phyloP scores from a whole-genome alignment of 2,888 invertebrate species.

The Halictus ligatus region DNA sequence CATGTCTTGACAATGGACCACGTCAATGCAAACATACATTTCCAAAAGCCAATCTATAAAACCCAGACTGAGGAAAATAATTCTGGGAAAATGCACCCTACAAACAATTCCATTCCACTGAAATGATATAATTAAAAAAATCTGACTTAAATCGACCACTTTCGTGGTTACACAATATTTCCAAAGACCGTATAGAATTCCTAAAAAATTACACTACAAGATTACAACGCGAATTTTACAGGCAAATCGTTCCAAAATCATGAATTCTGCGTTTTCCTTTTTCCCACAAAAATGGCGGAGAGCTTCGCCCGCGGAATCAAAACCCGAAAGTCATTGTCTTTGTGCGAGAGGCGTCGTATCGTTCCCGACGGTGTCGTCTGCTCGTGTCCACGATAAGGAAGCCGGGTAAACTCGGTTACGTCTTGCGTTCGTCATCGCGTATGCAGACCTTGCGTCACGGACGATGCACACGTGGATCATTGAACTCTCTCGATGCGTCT shows the following conservation, averaged over 20 bases:
- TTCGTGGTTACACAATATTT: not conserved
- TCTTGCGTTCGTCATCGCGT: constrained; percentile 23
- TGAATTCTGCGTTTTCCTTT: not conserved
- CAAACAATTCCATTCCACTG: no score
- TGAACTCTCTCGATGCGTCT: constrained; percentile 52
- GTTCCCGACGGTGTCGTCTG: constrained; percentile 23
- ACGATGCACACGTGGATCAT: constrained; percentile 45
- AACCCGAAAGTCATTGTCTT: not conserved
- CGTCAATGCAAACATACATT: no score
- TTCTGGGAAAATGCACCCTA: no score
- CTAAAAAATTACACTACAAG: not conserved
- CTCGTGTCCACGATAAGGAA: constrained; percentile 7
- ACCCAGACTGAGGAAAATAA: no score
- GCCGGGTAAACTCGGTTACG: constrained; percentile 1
- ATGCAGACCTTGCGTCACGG: constrained; percentile 47
- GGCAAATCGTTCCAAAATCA: not conserved
- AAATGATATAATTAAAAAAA: no score
- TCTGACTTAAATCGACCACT: not conserved
- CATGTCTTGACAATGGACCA: no score
- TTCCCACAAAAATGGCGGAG: not conserved
- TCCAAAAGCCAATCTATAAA: no score
- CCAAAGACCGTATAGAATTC: not conserved
- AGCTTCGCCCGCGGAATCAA: not conserved
- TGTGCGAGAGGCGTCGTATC: not conserved
- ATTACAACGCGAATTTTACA: not conserved